Evolutionary conservation across 2,797 vertebrate species (phyloP).

Genomic region (Sphenopsis melanotis): DNA sequence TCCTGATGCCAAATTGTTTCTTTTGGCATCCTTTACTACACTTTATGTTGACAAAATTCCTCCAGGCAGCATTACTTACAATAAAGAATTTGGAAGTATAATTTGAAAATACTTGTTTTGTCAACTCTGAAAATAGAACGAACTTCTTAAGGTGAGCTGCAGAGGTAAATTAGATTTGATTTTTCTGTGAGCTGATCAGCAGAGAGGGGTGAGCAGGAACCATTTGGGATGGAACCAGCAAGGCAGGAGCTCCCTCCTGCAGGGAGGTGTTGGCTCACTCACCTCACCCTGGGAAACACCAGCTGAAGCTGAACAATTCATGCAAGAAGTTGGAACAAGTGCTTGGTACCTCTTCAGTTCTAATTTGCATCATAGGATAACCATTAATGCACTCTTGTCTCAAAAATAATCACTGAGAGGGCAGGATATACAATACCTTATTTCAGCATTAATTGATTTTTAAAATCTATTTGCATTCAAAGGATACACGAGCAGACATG

Average conservation of each 20-base stretch:
- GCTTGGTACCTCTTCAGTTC: neutral
- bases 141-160: neutral
- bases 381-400: neutral
- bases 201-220: neutral
- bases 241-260: neutral
- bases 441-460: neutral
- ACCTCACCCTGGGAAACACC: neutral
- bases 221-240: neutral
- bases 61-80: neutral
- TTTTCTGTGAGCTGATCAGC: neutral
- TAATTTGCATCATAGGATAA: neutral
- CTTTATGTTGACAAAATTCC: neutral
- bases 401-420: neutral
- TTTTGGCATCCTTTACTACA: neutral
- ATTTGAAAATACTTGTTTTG: neutral
- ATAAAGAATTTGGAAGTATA: neutral
- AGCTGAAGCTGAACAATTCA: neutral
- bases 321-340: neutral
- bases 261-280: neutral
- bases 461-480: neutral
- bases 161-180: neutral
- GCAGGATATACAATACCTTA: neutral
- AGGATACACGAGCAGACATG: neutral
- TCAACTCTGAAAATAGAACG: neutral
- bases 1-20: neutral